Base-by-base conservation (phyloP, 2,888 invertebrate species). In the Microctonus hyperodae region DNA sequence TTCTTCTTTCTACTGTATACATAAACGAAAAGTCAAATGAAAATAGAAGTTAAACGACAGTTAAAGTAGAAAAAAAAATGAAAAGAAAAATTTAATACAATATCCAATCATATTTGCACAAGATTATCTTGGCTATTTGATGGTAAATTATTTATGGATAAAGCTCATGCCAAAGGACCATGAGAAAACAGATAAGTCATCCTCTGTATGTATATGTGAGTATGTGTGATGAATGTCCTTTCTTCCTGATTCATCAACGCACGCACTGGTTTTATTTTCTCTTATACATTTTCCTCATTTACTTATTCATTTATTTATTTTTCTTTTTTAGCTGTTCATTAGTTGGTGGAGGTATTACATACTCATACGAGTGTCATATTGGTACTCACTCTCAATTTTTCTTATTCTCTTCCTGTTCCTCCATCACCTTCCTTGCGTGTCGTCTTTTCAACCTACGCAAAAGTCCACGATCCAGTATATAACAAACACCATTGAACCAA, bases 371-470 rank as follows among this genome's bases (percentile, higher is more conserved):
- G n/a, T 37, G 37, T 37, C 37, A 37, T 37, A 37, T 37, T n/a
- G 37, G n/a, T 37, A 1, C 37, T 5, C n/a, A 13, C 37, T 37
- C n/a, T 37, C 37, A 37, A 37, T 44, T 22, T 40, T 23, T 16
- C 22, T 31, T 25, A 48, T 44, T 23, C 16, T 13, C 48, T 25
- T 40, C 57, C 20, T 25, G 25, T 37, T n/a, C 13, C 7, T 28
- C 28, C 44, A 16, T 48, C 40, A 50, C 48, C 16, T 35, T 50
- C 33, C 16, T 61, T 33, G 22, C 28, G 23, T 50, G 61, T 61
- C 51, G 33, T 51, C 61, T 48, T 33, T 35, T 33, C 61, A 61
- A 22, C 61, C 61, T 61, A 61, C 61, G 61, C 61, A 61, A 61
- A 16, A 16, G 33, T 60, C 28, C 31, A 44, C 48, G 23, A 44